Evolutionary conservation across 2,797 vertebrate species (phyloP).

Genomic region (Tiaroga cobitis): DNA sequence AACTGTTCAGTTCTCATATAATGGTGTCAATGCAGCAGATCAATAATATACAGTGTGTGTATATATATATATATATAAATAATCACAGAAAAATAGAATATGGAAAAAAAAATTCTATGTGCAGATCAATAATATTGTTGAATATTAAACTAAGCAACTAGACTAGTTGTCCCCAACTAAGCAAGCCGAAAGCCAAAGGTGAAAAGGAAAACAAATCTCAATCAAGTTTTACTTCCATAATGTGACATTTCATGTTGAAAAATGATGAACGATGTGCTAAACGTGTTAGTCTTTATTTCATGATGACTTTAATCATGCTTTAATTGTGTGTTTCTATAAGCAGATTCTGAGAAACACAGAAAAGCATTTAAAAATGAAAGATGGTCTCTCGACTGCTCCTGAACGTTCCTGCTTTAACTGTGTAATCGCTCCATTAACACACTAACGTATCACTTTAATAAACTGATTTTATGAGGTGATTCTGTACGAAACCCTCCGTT

Average conservation of each 20-base stretch:
- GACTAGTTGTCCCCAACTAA: too few relatives aligned
- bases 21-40: too few relatives aligned
- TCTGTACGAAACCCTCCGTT: slow-evolving; percentile 26
- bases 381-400: not conserved
- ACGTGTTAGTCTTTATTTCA: not conserved
- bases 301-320: not conserved
- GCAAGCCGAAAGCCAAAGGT: too few relatives aligned
- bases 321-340: not conserved
- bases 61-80: too few relatives aligned
- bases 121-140: too few relatives aligned
- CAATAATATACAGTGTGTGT: too few relatives aligned
- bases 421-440: not conserved
- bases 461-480: slow-evolving; percentile 52
- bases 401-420: not conserved
- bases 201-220: too few relatives aligned
- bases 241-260: not conserved
- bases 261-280: too few relatives aligned
- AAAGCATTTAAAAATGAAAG: not conserved
- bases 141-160: too few relatives aligned
- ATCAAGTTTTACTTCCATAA: not conserved
- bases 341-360: not conserved
- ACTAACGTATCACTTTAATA: slow-evolving; percentile 40
- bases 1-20: too few relatives aligned
- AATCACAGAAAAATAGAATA: too few relatives aligned
- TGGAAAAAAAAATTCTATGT: too few relatives aligned